Evolutionary conservation across 2,797 vertebrate genomes (phyloP), one percentile per base, ranked within the genome.

Genomic region (Myotis daubentonii): DNA sequence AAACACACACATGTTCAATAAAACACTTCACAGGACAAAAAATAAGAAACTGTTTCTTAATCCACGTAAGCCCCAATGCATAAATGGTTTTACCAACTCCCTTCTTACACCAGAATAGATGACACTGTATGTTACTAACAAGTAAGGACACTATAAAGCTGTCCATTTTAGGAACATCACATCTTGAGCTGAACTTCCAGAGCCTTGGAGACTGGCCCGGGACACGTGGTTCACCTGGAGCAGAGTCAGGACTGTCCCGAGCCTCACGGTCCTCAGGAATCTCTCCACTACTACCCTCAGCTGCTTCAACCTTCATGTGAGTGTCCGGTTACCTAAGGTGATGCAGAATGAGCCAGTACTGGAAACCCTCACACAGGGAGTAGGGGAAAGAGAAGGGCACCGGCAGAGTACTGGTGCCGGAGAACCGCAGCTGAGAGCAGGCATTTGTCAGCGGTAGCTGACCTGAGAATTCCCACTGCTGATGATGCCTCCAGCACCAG

Each of bases 1-100:
- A 96, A 90, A 95, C 60, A 38, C 17, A 95, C 60, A 38, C 30
- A 57, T 92, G 84, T 68, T 93, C 78, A 95, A 44, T 65, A 89
- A 92, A 87, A 91, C 49, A 95, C 87, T 86, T 70, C 92, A 68
- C 36, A 66, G 51, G 33, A 44, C 78, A 94, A 94, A 93, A 95
- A 84, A 84, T 23, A 12, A 88, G 57, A 90, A 78, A 92, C 78
- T 83, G 68, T 47, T 93, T 92, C 36, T 60, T 70, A 85, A 86
- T 36, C 57, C 93, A 93, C 62, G 65, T 76, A 87, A 85, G 44
- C 47, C 57, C 33, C 89, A 78, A 83, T 4, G 10, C 28, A 70
- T 51, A 81, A 94, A 85, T 62, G 33, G 78, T 74, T 96, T 87
- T 57, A 89, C 80, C 80, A 92, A 75, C 62, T 91, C 81, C 33